These are phyloP conservation scores for Albula glossodonta DNA, from an alignment of 2,113 vertebrate species.

Conservation along the genomic window DNA sequence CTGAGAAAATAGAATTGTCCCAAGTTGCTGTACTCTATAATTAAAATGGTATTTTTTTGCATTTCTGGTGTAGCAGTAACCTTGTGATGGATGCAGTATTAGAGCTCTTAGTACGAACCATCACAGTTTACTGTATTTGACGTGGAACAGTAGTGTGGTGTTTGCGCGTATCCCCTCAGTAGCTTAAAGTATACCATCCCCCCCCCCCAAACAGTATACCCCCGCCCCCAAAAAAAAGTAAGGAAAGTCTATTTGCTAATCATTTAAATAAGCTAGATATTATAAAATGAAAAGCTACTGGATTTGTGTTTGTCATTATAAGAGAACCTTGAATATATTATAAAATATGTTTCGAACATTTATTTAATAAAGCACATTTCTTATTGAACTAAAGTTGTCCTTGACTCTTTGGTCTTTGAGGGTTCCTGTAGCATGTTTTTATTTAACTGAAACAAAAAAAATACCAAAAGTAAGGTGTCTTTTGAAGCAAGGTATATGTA, in stretches of 20 bases:
- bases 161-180: constrained; percentile 42
- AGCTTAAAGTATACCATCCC: constrained; percentile 23
- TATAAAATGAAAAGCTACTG: constrained; percentile 13
- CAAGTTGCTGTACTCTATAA: background rate
- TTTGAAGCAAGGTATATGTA: background rate
- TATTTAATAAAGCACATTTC: constrained; percentile 52
- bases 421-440: background rate
- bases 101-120: background rate
- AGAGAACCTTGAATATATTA: constrained; percentile 26
- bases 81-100: constrained; percentile 4
- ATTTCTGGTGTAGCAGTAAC: background rate
- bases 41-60: background rate
- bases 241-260: constrained; percentile 38
- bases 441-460: background rate
- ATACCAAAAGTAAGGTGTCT: background rate
- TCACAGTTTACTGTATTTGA: background rate
- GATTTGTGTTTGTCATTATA: constrained; percentile 47
- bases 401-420: background rate
- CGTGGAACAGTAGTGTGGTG: constrained; percentile 26
- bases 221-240: constrained; percentile 16
- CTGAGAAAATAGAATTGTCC: background rate
- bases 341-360: constrained; percentile 39
- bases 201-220: too few species aligned
- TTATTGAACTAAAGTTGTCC: background rate
- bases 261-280: constrained; percentile 21